Evolutionary conservation across 64 coral and sea anemone species (phyloP), one percentile per base, ranked within the genome.

Genomic region (Montipora cactus): DNA sequence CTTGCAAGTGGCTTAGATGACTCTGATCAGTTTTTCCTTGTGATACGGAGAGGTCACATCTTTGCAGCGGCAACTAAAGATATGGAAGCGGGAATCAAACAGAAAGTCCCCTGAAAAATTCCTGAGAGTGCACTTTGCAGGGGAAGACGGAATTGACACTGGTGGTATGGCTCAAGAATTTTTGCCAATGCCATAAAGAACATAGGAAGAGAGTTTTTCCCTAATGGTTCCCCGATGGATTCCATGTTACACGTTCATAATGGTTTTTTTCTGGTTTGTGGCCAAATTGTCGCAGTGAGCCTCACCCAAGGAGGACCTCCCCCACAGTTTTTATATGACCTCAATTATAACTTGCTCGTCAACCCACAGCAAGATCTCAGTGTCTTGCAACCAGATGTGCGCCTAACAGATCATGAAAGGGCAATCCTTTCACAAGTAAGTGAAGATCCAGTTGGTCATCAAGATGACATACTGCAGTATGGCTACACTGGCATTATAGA

Each of bases 101-200:
- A 51, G 72, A 58, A 89, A 21, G 19, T 74, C 69, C 51, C 67
- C 84, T 21, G 46, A 21, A 74, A 88, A 75, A n/a, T 14, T 75
- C 22, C 25, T 88, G 71, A 49, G 95, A 23, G 91, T 96, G 47
- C 90, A 96, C 67, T 94, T 94, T 74, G 81, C 90, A 74, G 95
- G 91, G 70, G 81, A 96, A 87, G 95, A 96, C 66, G 91, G 95
- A 48, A 94, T 94, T 67, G 88, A 96, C 62, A 66, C 68, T 77
- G 91, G 91, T 86, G 95, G 91, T 87, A 66, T 96, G 95, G 88
- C 81, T 49, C 78, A 91, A 77, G 95, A 96, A 80, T 96, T 96
- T 84, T 96, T 48, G 70, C 90, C 74, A 74, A 28, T 90, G 84
- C 86, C 18, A 80, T 94, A 71, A 47, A 23, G 44, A 81, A 96